Conservation (phyloP, 1,140 invertebrate species). For the Fopius arisanus region DNA sequence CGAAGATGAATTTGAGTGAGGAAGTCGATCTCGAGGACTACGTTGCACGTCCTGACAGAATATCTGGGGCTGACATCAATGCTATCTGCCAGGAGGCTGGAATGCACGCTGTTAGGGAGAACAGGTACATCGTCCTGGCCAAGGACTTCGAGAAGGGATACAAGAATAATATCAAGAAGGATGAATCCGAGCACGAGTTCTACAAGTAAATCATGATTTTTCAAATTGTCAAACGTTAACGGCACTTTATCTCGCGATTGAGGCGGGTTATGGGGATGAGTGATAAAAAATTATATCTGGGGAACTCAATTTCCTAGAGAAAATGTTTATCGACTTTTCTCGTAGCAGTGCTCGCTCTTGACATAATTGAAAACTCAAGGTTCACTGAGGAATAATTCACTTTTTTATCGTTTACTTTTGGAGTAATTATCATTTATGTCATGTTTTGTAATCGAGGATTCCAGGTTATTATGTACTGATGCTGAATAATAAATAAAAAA, state of each 20-base stretch:
- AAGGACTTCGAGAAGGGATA: slow-evolving; percentile 99
- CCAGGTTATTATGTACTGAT: not conserved
- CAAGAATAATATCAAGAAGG: slow-evolving; percentile 99
- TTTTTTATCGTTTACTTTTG: not conserved
- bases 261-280: not conserved
- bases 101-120: slow-evolving; percentile 97
- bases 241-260: not conserved
- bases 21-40: slow-evolving; percentile 99
- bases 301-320: no score
- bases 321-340: no score
- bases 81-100: slow-evolving; percentile 98
- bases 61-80: slow-evolving; percentile 99
- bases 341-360: no score
- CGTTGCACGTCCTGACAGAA: slow-evolving; percentile 96
- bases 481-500: not conserved
- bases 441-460: not conserved
- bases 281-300: no score
- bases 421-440: not conserved
- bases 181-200: slow-evolving; percentile 99
- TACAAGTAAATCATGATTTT: slow-evolving; percentile 82
- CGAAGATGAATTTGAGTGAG: slow-evolving; percentile 99
- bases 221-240: not conserved
- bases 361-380: no score
- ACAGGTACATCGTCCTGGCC: slow-evolving; percentile 96
- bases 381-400: no score